A percentile compares a stretch with the other conserved stretches of the same genome.
Conservation (phyloP, 2,797 vertebrate genomes). For the Eutrigla gurnardus region DNA sequence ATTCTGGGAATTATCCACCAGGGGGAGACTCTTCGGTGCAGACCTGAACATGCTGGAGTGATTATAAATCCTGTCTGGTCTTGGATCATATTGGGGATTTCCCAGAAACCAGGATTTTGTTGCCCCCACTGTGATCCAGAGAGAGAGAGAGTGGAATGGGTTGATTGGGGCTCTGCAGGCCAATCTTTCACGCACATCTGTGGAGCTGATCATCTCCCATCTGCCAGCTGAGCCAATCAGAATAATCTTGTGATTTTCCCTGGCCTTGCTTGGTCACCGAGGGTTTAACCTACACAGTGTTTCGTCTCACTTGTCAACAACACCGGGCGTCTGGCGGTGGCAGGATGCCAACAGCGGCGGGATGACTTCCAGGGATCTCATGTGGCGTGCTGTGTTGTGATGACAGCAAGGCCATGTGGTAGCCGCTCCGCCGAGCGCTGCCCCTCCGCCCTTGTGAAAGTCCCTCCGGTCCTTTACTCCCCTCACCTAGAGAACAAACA, state of each 20-base stretch:
- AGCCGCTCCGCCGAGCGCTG: slow-evolving; percentile 20
- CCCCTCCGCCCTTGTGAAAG: slow-evolving; percentile 26
- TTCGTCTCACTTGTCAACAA: slow-evolving; percentile 37
- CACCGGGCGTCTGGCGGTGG: slow-evolving; percentile 35
- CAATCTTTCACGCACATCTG: slow-evolving; percentile 5
- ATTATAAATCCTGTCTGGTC: slow-evolving; percentile 12
- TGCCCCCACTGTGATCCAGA: not conserved
- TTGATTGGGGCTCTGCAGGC: not conserved
- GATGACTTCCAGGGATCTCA: slow-evolving; percentile 40
- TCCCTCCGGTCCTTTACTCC: not conserved
- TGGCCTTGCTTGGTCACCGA: slow-evolving; percentile 18
- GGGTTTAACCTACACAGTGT: slow-evolving; percentile 20
- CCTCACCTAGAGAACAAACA: not conserved
- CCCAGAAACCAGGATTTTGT: slow-evolving; percentile 2
- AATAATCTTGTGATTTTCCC: slow-evolving; percentile 21
- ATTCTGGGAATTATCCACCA: slow-evolving; percentile 4
- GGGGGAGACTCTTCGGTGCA: not conserved
- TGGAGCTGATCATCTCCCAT: slow-evolving; percentile 31
- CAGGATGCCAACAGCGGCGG: slow-evolving; percentile 27
- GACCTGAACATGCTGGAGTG: not conserved
- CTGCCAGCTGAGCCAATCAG: slow-evolving; percentile 8
- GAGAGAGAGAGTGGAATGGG: not conserved
- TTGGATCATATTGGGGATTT: not conserved
- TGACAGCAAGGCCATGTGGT: slow-evolving; percentile 40
- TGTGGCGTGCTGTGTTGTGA: slow-evolving; percentile 31